Conservation (phyloP, 2,797 vertebrate species). For the Acipenser transmontanus region DNA sequence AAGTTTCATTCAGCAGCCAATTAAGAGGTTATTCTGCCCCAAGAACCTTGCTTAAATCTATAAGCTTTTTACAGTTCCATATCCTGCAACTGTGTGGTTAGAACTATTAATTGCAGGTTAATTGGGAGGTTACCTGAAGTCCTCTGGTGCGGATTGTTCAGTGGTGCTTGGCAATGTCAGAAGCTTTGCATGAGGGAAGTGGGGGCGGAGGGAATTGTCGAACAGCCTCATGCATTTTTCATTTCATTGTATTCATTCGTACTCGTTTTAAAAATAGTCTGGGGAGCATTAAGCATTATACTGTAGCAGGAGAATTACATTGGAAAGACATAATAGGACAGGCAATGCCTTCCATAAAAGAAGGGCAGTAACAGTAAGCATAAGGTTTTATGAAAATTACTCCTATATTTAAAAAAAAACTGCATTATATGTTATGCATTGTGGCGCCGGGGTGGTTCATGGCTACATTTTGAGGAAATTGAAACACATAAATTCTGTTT, state of each 20-base stretch:
- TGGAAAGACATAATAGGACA: slow-evolving; percentile 12
- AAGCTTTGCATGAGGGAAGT: too few relatives aligned
- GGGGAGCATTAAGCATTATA: slow-evolving; percentile 34
- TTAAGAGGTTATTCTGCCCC: too few relatives aligned
- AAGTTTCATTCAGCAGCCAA: too few relatives aligned
- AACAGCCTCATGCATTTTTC: slow-evolving; percentile 1
- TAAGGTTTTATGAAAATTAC: slow-evolving; percentile 77
- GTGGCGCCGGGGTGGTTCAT: slow-evolving; percentile 79
- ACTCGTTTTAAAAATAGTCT: not conserved
- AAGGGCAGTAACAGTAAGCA: slow-evolving; percentile 62
- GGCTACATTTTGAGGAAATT: slow-evolving; percentile 87
- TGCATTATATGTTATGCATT: slow-evolving; percentile 81
- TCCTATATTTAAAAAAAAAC: slow-evolving; percentile 70
- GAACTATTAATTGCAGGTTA: too few relatives aligned
- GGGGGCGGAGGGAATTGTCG: too few relatives aligned
- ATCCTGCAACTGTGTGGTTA: too few relatives aligned
- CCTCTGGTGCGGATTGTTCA: too few relatives aligned
- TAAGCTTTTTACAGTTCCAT: too few relatives aligned
- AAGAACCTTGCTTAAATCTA: too few relatives aligned
- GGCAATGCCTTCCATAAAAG: slow-evolving; percentile 46
- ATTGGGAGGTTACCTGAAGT: too few relatives aligned
- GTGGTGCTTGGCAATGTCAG: too few relatives aligned
- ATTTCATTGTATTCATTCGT: slow-evolving; percentile 3
- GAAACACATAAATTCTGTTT: slow-evolving; percentile 98
- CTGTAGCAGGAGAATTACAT: slow-evolving; percentile 21